phyloP scores from a whole-genome alignment of 2,113 vertebrate genomes.

The Delphinus delphis region DNA sequence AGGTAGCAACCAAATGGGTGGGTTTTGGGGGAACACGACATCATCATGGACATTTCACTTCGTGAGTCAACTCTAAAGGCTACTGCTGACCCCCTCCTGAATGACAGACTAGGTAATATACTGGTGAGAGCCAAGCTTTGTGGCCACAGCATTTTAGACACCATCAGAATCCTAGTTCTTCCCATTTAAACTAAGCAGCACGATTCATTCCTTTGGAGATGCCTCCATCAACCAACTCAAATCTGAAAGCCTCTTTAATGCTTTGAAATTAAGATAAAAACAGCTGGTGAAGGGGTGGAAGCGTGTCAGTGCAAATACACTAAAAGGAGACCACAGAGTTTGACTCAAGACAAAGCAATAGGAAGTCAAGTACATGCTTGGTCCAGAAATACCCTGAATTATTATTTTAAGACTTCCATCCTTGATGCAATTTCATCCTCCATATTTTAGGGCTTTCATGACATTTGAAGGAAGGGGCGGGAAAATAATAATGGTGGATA shows the following conservation, averaged over 20 bases:
- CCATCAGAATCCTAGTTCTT: background rate
- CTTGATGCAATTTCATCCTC: conserved; percentile 8
- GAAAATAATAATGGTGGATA: conserved; percentile 1
- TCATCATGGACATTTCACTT: background rate
- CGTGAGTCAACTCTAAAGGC: background rate
- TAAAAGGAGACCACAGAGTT: conserved; percentile 19
- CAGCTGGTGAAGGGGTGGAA: conserved; percentile 62
- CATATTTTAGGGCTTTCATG: background rate
- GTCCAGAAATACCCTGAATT: conserved; percentile 25
- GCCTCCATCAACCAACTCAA: conserved; percentile 4
- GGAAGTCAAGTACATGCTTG: background rate
- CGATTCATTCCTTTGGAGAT: background rate
- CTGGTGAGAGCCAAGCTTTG: background rate
- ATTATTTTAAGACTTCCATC: conserved; percentile 16
- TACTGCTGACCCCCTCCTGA: background rate
- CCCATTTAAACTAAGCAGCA: background rate
- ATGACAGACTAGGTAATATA: background rate
- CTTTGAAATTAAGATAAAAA: background rate
- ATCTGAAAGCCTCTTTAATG: background rate
- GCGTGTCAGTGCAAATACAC: background rate
- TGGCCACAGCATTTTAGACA: background rate
- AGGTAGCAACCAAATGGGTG: background rate
- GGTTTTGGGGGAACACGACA: background rate
- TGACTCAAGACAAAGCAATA: conserved; percentile 19
- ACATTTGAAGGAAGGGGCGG: background rate